These are phyloP conservation scores for Xestia ashworthii DNA, from an alignment of 2,888 invertebrate species.

Conservation along the genomic window DNA sequence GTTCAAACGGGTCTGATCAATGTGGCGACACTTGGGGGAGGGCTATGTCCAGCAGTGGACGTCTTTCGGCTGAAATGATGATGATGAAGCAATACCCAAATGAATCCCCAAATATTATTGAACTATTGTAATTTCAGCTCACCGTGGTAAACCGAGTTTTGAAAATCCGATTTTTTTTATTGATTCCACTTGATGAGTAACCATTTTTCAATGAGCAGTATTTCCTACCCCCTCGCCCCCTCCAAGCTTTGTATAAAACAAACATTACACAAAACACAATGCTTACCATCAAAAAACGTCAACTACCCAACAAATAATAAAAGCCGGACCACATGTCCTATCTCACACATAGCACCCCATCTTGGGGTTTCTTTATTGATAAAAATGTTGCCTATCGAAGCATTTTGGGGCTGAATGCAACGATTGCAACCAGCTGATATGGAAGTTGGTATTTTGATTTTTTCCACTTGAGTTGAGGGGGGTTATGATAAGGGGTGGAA, in stretches of 20 bases:
- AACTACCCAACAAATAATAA: slow-evolving; percentile 40
- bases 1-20: too few species aligned
- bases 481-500: slow-evolving; percentile 54
- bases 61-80: too few species aligned
- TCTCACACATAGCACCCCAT: slow-evolving; percentile 65
- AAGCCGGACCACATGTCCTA: slow-evolving; percentile 67
- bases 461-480: slow-evolving; percentile 76
- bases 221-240: too few species aligned
- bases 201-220: background rate
- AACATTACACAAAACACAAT: slow-evolving; percentile 1
- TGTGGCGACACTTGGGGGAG: too few species aligned
- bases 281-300: slow-evolving; percentile 5
- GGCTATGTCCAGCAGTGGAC: too few species aligned
- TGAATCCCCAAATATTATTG: background rate
- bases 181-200: background rate
- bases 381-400: slow-evolving; percentile 78
- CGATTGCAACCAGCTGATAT: slow-evolving; percentile 81
- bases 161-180: background rate
- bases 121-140: background rate
- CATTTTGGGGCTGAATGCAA: slow-evolving; percentile 76
- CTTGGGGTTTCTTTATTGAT: slow-evolving; percentile 75
- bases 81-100: too few species aligned
- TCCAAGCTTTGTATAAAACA: background rate
- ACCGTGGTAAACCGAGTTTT: too few species aligned
- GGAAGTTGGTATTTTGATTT: slow-evolving; percentile 81